Percentiles rank a stretch among this genome's conserved stretches.
phyloP scores from a whole-genome alignment of 2,797 vertebrate species.

The Ctenosaura bakeri region DNA sequence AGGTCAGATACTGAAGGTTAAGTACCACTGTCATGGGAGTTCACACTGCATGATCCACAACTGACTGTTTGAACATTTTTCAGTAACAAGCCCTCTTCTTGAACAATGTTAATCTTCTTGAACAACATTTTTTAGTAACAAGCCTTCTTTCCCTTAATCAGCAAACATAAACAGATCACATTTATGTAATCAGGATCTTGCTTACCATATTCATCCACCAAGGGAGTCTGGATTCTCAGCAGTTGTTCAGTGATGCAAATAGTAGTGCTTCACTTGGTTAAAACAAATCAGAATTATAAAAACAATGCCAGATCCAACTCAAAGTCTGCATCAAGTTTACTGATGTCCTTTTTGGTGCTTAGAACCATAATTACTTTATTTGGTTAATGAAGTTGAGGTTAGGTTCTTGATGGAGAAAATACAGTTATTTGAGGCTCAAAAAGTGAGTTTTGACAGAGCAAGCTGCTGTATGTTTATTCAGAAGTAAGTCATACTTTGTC shows the following conservation, averaged over 20 bases:
- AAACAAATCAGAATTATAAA: conserved; percentile 76
- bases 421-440: fast-evolving
- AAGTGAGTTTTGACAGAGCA: neutral
- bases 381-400: fast-evolving
- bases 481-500: neutral
- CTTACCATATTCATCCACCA: neutral
- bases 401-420: fast-evolving
- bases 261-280: conserved; percentile 70
- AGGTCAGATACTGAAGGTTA: too few species aligned
- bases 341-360: conserved; percentile 96
- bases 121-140: neutral
- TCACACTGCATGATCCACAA: neutral
- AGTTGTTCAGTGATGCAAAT: conserved; percentile 70
- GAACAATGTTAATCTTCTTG: neutral
- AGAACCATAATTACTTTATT: conserved; percentile 58
- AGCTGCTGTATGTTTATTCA: neutral
- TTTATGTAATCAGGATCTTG: neutral
- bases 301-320: conserved; percentile 65
- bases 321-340: conserved; percentile 77
- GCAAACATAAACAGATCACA: neutral
- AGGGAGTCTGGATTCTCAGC: conserved; percentile 17
- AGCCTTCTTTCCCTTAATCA: neutral
- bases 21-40: too few species aligned
- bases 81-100: neutral
- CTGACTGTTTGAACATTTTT: neutral